Evolutionary conservation across 2,797 vertebrate genomes (phyloP).

Genomic region (Sardinella longiceps): DNA sequence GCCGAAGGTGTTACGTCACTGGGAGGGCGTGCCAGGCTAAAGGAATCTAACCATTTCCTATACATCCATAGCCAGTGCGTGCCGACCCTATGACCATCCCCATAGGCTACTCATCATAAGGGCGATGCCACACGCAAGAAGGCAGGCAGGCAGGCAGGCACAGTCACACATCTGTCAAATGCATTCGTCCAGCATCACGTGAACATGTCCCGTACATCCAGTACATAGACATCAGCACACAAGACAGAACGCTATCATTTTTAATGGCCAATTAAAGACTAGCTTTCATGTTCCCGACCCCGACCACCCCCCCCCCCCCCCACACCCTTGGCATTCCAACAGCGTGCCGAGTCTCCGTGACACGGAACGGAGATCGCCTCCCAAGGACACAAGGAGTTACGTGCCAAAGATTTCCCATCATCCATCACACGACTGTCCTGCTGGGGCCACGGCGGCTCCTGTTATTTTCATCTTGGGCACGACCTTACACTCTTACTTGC

Average conservation of each 20-base stretch:
- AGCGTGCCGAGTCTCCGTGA: not conserved
- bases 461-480: not conserved
- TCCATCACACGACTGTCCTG: conserved; percentile 35
- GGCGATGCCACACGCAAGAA: not conserved
- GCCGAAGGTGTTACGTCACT: too few species aligned
- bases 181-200: not conserved
- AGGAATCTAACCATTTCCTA: not conserved
- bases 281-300: not conserved
- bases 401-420: conserved; percentile 33
- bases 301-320: not conserved
- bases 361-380: not conserved
- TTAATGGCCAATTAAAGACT: conserved; percentile 2
- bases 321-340: not conserved
- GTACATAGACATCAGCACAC: not conserved
- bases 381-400: conserved; percentile 22
- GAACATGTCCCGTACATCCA: not conserved
- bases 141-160: not conserved
- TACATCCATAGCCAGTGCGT: not conserved
- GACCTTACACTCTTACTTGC: not conserved
- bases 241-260: not conserved
- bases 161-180: not conserved
- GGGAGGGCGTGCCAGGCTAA: too few species aligned
- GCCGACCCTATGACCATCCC: not conserved
- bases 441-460: not conserved
- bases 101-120: not conserved